These are phyloP conservation scores for Lucilia cuprina DNA, from an alignment of 1,140 invertebrate species.

Conservation along the genomic window DNA sequence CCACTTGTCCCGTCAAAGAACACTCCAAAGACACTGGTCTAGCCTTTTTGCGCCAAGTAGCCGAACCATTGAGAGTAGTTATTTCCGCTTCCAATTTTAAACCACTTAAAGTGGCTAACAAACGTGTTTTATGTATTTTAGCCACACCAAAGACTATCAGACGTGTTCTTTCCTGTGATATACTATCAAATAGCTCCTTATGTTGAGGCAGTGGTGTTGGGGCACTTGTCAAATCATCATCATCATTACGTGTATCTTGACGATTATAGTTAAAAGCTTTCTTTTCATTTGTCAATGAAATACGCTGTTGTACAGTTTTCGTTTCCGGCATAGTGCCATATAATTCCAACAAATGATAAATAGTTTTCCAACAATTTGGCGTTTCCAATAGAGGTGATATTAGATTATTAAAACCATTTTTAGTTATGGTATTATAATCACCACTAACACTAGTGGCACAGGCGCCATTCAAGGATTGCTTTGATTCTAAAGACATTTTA, in stretches of 20 bases:
- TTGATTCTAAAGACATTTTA: conserved; percentile 56
- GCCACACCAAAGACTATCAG: conserved; percentile 79
- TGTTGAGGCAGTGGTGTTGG: conserved; percentile 64
- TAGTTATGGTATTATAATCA: conserved; percentile 55
- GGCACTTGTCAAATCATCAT: conserved; percentile 65
- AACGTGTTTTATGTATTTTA: conserved; percentile 84
- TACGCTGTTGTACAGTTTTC: conserved; percentile 75
- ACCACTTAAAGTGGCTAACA: conserved; percentile 90
- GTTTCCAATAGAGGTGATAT: conserved; percentile 63
- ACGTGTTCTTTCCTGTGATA: conserved; percentile 54
- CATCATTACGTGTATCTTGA: conserved; percentile 61
- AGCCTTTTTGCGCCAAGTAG: conserved; percentile 60
- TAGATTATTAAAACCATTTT: conserved; percentile 42
- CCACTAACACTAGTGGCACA: conserved; percentile 57
- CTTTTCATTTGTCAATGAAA: conserved; percentile 40
- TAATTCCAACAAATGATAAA: conserved; percentile 90
- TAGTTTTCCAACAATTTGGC: conserved; percentile 92
- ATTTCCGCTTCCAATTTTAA: conserved; percentile 72
- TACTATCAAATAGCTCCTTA: conserved; percentile 47
- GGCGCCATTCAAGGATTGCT: conserved; percentile 54
- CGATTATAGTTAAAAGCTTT: conserved; percentile 37
- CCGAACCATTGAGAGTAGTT: conserved; percentile 58
- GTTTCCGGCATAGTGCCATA: conserved; percentile 94
- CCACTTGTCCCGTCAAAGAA: conserved; percentile 88
- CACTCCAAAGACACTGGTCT: conserved; percentile 75